Evolutionary conservation across 2,797 vertebrate genomes (phyloP).

Genomic region (Kryptolebias ocellatus): DNA sequence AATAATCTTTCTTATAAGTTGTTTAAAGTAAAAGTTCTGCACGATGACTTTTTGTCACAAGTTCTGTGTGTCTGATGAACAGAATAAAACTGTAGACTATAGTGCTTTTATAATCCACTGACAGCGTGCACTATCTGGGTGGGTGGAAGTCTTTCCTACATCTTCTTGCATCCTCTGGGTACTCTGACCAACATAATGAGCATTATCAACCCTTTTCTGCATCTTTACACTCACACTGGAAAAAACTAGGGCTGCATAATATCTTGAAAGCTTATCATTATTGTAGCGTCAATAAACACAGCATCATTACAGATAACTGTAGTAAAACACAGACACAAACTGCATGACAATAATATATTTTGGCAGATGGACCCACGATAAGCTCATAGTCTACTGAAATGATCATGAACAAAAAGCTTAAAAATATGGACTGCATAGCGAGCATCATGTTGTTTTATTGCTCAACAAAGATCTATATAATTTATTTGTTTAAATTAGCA

Average conservation of each 20-base stretch:
- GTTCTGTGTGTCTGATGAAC: neutral
- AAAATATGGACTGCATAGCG: too few species aligned
- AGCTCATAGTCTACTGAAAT: too few species aligned
- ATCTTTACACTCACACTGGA: slow-evolving; percentile 19
- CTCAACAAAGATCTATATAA: too few species aligned
- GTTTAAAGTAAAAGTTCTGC: slow-evolving; percentile 16
- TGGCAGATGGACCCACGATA: too few species aligned
- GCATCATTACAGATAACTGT: too few species aligned
- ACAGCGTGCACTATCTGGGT: slow-evolving; percentile 25
- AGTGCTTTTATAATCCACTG: slow-evolving; percentile 30
- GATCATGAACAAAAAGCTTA: too few species aligned
- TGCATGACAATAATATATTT: too few species aligned
- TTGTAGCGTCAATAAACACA: too few species aligned
- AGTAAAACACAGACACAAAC: too few species aligned
- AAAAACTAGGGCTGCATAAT: neutral
- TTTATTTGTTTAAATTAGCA: too few species aligned
- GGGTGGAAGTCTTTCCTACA: slow-evolving; percentile 42
- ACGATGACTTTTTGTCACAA: slow-evolving; percentile 19
- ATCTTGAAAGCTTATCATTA: too few species aligned
- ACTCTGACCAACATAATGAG: slow-evolving; percentile 33
- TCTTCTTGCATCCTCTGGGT: slow-evolving; percentile 23
- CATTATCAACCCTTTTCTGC: slow-evolving; percentile 40
- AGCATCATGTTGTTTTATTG: too few species aligned
- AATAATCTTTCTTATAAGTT: neutral
- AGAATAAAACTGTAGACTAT: neutral